Evolutionary conservation across 2,888 invertebrate species (phyloP), one percentile per base, ranked within the genome.

Genomic region (Amiota minor): DNA sequence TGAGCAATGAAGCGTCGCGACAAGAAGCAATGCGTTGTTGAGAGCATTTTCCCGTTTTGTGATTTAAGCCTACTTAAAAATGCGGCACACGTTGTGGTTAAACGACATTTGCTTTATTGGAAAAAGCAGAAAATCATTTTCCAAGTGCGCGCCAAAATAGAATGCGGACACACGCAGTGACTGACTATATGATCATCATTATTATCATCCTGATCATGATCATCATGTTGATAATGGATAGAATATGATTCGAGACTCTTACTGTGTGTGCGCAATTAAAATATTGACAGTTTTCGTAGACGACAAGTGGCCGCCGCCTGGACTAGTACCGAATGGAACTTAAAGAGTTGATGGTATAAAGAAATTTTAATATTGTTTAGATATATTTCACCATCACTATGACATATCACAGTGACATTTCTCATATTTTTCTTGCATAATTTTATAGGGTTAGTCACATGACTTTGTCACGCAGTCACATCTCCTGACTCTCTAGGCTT

Each of bases 391-490:
- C 65, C 46, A 47, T 18, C 65, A 47, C 47, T 65, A 49, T 68
- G 67, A 68, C 67, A 68, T 68, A 68, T 68, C 67, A 53, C 67
- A 68, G 50, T 68, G 67, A 68, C 67, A 53, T 68, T 45, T 68
- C 47, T 65, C 46, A 65, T 65, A 35, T 35, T 59, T 59, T 23
- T 65, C 20, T 65, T 65, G 62, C 62, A 62, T 62, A 62, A 65
- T 65, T 65, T 47, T 65, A n/a, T 64, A n/a, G 20, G 59, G 49
- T 67, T 49, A 23, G 47, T 18, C 47, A 86, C 86, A 83, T 86
- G 82, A 81, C 84, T 84, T 86, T 83, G 86, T 85, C 86, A 86
- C 83, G 86, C 80, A 86, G 85, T 86, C 80, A 80, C 75, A 35
- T 9, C 61, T 18, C 20, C 11, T 18, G 16, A 18, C 20, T 61